phyloP scores from a whole-genome alignment of 2,797 vertebrate genomes.

The Tiaroga cobitis region DNA sequence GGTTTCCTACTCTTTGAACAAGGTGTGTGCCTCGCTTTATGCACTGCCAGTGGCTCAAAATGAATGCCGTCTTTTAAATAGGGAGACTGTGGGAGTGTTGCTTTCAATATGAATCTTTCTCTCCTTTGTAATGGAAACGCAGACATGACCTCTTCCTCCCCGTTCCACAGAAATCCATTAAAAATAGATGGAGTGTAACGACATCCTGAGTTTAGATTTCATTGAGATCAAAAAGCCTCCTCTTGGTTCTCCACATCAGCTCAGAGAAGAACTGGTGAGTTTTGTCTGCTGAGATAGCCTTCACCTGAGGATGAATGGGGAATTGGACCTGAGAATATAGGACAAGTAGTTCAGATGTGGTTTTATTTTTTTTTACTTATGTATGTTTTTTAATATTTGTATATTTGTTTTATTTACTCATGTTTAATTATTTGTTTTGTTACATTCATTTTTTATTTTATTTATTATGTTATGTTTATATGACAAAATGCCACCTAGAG shows the following conservation, averaged over 20 bases:
- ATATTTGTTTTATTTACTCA: neutral
- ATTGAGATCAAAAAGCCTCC: conserved; percentile 21
- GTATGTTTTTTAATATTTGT: neutral
- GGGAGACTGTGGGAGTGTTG: conserved; percentile 54
- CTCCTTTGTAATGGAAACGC: conserved; percentile 22
- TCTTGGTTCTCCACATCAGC: neutral
- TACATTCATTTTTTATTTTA: neutral
- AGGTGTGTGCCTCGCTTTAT: conserved; percentile 2
- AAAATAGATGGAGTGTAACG: conserved; percentile 67
- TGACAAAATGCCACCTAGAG: neutral
- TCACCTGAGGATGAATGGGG: neutral
- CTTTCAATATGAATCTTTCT: conserved; percentile 60
- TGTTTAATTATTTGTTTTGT: neutral
- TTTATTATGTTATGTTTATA: neutral
- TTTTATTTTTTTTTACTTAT: neutral
- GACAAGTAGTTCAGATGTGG: neutral
- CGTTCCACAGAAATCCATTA: conserved; percentile 60
- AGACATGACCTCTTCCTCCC: conserved; percentile 24
- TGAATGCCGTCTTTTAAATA: neutral
- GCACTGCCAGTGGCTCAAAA: conserved; percentile 15
- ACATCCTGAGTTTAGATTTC: conserved; percentile 51
- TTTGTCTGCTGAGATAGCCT: neutral
- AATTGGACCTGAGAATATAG: neutral
- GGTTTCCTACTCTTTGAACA: conserved; percentile 25
- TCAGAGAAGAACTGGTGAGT: neutral